phyloP scores from a whole-genome alignment of 2,888 invertebrate species.

The Cryptophagus acutangulus region DNA sequence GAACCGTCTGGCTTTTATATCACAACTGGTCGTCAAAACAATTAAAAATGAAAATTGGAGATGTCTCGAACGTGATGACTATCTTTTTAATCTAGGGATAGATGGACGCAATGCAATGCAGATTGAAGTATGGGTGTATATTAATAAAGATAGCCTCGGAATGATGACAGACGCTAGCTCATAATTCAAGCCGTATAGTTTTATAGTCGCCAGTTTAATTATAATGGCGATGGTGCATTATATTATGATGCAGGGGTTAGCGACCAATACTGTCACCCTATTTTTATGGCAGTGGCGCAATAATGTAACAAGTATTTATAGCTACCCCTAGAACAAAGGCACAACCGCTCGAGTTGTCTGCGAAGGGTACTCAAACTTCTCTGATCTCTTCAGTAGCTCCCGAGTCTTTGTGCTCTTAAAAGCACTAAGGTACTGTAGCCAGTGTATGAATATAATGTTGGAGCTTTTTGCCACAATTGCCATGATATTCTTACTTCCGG shows the following conservation, averaged over 20 bases:
- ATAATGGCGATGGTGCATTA: constrained; percentile 6
- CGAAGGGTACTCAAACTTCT: constrained; percentile 23
- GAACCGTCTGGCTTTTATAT: too few relatives aligned
- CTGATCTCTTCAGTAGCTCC: constrained; percentile 28
- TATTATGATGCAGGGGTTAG: constrained; percentile 1
- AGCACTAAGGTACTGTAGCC: constrained; percentile 21
- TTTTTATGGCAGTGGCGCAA: constrained; percentile 21
- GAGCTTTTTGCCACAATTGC: constrained; percentile 30
- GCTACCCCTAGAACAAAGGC: constrained; percentile 29
- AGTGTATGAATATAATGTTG: constrained; percentile 27
- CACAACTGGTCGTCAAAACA: too few relatives aligned
- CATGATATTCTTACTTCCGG: constrained; percentile 29
- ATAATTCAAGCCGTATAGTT: constrained; percentile 10
- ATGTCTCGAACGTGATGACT: too few relatives aligned
- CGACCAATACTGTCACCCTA: constrained; percentile 11
- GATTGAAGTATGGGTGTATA: too few relatives aligned
- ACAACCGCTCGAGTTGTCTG: constrained; percentile 26
- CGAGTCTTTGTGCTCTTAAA: constrained; percentile 27
- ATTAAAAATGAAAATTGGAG: too few relatives aligned
- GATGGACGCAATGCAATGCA: too few relatives aligned
- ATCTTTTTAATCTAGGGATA: too few relatives aligned
- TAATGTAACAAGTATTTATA: constrained; percentile 34
- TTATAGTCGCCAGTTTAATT: constrained; percentile 16
- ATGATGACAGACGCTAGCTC: background rate
- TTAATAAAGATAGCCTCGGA: background rate